These are phyloP conservation scores for Melikaiella ostensackeni DNA, from an alignment of 2,888 invertebrate species.

Conservation along the genomic window DNA sequence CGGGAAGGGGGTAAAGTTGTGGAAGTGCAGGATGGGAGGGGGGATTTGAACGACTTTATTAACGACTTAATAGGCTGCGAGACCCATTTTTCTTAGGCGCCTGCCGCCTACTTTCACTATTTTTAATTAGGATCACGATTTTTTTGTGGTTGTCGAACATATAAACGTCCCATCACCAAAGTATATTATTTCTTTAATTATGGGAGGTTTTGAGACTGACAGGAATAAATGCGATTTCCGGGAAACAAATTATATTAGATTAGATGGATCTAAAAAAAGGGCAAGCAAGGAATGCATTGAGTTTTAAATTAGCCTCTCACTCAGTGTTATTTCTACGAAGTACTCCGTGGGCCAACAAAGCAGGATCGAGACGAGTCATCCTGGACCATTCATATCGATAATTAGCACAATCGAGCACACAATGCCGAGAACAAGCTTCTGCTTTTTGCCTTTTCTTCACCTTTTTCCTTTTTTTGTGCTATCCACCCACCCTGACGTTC, in stretches of 20 bases:
- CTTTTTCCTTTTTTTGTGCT: slow-evolving; percentile 49
- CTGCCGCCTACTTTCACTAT: no score
- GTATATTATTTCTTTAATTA: no score
- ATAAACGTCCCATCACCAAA: no score
- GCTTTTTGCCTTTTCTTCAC: slow-evolving; percentile 47
- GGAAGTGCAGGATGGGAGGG: no score
- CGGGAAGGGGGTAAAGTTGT: no score
- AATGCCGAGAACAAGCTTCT: slow-evolving; percentile 57
- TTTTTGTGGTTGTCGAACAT: no score
- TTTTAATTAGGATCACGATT: no score
- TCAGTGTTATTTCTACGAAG: background rate
- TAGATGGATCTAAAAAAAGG: background rate
- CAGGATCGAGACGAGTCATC: slow-evolving; percentile 62
- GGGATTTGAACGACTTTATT: no score
- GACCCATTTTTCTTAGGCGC: no score
- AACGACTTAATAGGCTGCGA: no score
- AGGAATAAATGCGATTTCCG: background rate
- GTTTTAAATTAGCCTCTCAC: slow-evolving; percentile 50
- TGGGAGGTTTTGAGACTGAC: background rate
- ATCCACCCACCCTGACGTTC: slow-evolving; percentile 45
- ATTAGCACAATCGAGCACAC: slow-evolving; percentile 67
- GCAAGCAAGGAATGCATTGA: slow-evolving; percentile 51
- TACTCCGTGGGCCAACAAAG: slow-evolving; percentile 53
- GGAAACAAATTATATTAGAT: background rate
- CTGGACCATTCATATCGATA: slow-evolving; percentile 66